Percentiles rank a stretch among this genome's conserved stretches.
Evolutionary conservation across 2,797 vertebrate genomes (phyloP).

Genomic region (Anguilla anguilla): DNA sequence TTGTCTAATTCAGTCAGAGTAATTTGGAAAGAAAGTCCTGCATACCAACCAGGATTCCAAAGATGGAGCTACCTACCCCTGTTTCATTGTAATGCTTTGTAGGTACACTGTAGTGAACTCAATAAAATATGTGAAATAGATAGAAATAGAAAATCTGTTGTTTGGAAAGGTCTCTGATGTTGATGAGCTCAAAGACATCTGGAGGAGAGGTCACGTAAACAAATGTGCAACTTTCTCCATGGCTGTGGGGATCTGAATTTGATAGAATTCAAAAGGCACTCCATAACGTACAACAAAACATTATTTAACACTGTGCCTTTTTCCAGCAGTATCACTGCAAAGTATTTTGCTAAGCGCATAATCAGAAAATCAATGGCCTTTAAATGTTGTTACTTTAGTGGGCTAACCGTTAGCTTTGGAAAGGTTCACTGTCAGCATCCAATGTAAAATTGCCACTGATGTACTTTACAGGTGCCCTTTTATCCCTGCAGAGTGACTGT

Average conservation of each 20-base stretch:
- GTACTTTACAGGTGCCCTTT: neutral
- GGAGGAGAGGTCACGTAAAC: neutral
- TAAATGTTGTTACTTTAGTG: neutral
- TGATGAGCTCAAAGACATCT: slow-evolving; percentile 17
- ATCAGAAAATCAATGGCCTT: neutral
- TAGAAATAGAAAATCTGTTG: neutral
- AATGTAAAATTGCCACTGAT: neutral
- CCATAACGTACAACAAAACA: neutral
- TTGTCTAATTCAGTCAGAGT: no score
- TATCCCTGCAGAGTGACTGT: neutral
- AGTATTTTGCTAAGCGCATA: neutral
- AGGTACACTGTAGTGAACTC: neutral
- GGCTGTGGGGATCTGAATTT: neutral
- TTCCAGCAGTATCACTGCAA: neutral
- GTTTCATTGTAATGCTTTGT: neutral
- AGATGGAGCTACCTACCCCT: no score
- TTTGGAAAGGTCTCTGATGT: neutral
- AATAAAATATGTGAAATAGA: neutral
- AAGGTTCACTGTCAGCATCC: neutral
- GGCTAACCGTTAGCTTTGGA: neutral
- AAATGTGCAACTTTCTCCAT: neutral
- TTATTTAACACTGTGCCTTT: neutral
- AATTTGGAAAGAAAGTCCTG: no score
- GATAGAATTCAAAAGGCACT: neutral
- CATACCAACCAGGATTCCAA: no score